Conservation (phyloP, 2,797 vertebrate genomes). For the Percopsis omiscomaycus region DNA sequence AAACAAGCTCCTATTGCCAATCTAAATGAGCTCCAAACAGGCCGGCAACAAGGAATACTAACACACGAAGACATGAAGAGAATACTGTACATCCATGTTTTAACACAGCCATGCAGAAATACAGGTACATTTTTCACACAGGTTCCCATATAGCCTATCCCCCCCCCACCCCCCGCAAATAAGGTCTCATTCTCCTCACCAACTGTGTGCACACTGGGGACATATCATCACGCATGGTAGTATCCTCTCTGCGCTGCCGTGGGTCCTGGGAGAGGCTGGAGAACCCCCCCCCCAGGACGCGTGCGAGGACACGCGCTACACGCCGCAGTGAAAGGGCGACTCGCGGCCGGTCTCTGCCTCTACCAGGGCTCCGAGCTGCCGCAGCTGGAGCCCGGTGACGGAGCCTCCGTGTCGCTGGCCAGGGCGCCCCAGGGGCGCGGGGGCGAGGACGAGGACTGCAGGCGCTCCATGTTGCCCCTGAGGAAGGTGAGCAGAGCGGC, state of each 20-base stretch:
- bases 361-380: slow-evolving; percentile 81
- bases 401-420: slow-evolving; percentile 78
- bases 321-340: not conserved
- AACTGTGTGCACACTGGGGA: too few species aligned
- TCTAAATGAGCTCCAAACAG: slow-evolving; percentile 55
- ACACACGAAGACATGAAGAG: slow-evolving; percentile 48
- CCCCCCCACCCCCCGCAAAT: slow-evolving; percentile 36
- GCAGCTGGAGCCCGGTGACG: slow-evolving; percentile 83
- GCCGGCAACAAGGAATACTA: slow-evolving; percentile 54
- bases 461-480: slow-evolving; percentile 78
- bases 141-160: slow-evolving; percentile 1
- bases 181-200: slow-evolving; percentile 35
- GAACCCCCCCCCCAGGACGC: not conserved
- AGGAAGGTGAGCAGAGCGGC: slow-evolving; percentile 77
- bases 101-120: slow-evolving; percentile 69
- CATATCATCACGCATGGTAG: slow-evolving; percentile 26
- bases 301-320: not conserved
- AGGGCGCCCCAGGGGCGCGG: slow-evolving; percentile 75
- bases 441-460: slow-evolving; percentile 57
- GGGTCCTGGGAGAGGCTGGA: not conserved
- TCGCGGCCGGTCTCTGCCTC: slow-evolving; percentile 14
- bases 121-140: slow-evolving; percentile 46
- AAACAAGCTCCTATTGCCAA: slow-evolving; percentile 54
- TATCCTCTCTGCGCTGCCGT: slow-evolving; percentile 15
- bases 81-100: slow-evolving; percentile 57